These are phyloP conservation scores for Mobula birostris DNA, from an alignment of 2,113 vertebrate genomes.

Conservation along the genomic window DNA sequence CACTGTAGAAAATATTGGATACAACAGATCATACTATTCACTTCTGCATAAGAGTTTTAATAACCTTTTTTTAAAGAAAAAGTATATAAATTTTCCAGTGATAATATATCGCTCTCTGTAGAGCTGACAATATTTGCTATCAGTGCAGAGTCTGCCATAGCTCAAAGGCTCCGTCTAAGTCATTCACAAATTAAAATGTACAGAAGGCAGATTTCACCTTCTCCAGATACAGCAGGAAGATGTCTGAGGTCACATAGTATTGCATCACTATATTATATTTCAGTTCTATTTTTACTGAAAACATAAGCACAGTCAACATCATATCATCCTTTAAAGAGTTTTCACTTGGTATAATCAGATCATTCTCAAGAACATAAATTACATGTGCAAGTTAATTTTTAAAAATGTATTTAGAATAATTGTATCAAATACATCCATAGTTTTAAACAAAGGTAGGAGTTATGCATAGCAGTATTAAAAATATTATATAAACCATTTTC, in stretches of 20 bases:
- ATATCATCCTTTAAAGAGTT: neutral
- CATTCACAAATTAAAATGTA: neutral
- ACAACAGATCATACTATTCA: neutral
- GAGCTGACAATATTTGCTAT: neutral
- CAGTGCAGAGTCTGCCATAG: neutral
- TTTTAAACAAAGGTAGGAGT: neutral
- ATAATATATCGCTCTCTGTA: constrained; percentile 2
- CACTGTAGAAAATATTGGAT: neutral
- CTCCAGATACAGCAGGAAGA: neutral
- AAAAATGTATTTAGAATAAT: constrained; percentile 18
- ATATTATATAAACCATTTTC: neutral
- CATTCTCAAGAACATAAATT: neutral
- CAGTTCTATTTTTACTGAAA: neutral
- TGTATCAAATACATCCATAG: neutral
- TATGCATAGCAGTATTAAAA: neutral
- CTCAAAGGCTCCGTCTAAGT: neutral
- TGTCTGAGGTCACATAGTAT: neutral
- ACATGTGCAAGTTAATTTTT: neutral
- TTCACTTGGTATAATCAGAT: neutral
- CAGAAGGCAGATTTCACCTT: neutral
- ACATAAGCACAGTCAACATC: neutral
- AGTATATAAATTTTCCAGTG: neutral
- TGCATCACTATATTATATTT: neutral
- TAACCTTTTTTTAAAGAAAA: neutral
- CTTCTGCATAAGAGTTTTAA: constrained; percentile 14